Base-by-base conservation (phyloP, 2,797 vertebrate genomes). In the Sebastiscus albofasciatus region DNA sequence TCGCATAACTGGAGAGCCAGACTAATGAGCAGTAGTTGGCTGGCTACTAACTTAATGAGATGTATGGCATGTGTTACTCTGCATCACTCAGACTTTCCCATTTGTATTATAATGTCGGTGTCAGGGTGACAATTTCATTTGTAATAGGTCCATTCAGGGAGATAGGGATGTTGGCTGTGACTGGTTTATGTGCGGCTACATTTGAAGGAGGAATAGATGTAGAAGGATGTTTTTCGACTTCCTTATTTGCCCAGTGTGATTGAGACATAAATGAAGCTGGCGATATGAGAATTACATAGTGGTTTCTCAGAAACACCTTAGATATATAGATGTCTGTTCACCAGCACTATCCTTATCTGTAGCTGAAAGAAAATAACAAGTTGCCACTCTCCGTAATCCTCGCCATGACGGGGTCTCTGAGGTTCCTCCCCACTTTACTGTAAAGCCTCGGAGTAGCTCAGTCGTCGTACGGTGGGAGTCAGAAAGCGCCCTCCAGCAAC, bases 81-180 rank as follows among this genome's bases (percentile, higher is more conserved):
- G 62, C 75, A 82, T 89, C 82, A 80, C 42, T 82, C 55, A 49
- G 39, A 68, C 72, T 27, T 79, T 81, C 66, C 87, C 65, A 86
- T 94, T 89, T 74, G 73, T 87, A 83, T 84, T 82, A 65, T 69
- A 81, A 86, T 73, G 75, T 79, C 54, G 59, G 58, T 56, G 77
- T 81, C 73, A 71, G 68, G 42, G 60, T 49, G 58, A 82, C 56
- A 52, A 31, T 86, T 87, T 77, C 74, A 55, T 81, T 75, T 68
- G 67, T 84, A 84, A 81, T 81, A 77, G 65, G 46, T 66, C 79
- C 76, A 56, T 87, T 80, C 29, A 71, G 54, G 20, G 16, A 75
- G 70, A 79, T 75, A 22, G 65, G 26, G 64, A 60, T 80, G 59
- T 65, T 58, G 49, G 69, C 42, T 82, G 31, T 56, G 52, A 52